A percentile compares a stretch with the other conserved stretches of the same genome.
Evolutionary conservation across 2,888 invertebrate genomes (phyloP).

Genomic region (Girardia tigrina): DNA sequence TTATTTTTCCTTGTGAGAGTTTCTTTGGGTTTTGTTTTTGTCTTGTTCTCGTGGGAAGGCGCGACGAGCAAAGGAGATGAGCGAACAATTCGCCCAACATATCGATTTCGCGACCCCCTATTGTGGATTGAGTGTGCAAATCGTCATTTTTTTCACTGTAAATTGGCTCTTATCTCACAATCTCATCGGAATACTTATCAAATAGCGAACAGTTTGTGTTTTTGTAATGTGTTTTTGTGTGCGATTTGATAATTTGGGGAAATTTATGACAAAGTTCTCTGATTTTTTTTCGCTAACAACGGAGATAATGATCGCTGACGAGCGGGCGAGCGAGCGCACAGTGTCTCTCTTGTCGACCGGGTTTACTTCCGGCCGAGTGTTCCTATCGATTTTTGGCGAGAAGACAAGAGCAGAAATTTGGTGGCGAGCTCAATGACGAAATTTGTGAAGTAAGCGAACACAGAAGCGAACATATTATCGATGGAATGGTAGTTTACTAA

Average conservation of each 20-base stretch:
- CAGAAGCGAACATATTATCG: too few relatives aligned
- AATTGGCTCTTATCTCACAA: neutral
- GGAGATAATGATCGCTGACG: conserved; percentile 9
- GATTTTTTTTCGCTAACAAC: neutral
- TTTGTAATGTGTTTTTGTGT: conserved; percentile 2
- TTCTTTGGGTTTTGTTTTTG: too few relatives aligned
- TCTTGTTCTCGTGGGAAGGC: too few relatives aligned
- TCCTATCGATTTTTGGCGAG: neutral
- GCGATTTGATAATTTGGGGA: too few relatives aligned
- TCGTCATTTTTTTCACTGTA: neutral
- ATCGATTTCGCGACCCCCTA: too few relatives aligned
- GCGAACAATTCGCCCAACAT: too few relatives aligned
- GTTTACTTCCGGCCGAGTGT: too few relatives aligned
- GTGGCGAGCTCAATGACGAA: neutral
- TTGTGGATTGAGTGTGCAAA: neutral
- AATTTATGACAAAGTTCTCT: neutral
- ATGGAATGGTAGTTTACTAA: neutral
- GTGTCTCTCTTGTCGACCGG: too few relatives aligned
- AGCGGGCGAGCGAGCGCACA: too few relatives aligned
- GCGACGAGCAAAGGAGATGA: too few relatives aligned
- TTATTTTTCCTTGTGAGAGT: too few relatives aligned
- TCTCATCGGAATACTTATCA: neutral
- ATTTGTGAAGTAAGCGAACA: neutral
- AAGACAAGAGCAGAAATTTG: neutral
- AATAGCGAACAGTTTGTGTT: neutral